Evolutionary conservation across 1,140 invertebrate genomes (phyloP).

Genomic region (Eubasilissa regina): DNA sequence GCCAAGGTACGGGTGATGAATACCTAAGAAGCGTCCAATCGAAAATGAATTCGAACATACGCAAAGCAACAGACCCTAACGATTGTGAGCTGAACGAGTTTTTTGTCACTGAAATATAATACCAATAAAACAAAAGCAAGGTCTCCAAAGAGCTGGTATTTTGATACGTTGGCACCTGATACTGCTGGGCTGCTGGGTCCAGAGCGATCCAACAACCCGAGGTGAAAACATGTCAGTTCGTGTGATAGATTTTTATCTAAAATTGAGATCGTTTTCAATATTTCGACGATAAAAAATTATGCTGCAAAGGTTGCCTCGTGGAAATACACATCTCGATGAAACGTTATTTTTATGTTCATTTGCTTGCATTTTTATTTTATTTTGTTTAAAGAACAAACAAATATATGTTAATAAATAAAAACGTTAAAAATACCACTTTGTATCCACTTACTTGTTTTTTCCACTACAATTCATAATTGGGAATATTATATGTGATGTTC

Average conservation of each 20-base stretch:
- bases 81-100: not conserved
- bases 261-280: not conserved
- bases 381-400: too few species aligned
- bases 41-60: not conserved
- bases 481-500: too few species aligned
- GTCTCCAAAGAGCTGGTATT: not conserved
- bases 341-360: too few species aligned
- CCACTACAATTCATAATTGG: too few species aligned
- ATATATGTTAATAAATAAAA: too few species aligned
- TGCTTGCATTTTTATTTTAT: too few species aligned
- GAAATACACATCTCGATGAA: too few species aligned
- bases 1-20: not conserved
- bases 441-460: too few species aligned
- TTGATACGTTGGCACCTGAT: slow-evolving; percentile 20
- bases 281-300: not conserved
- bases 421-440: too few species aligned
- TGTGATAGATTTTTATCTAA: slow-evolving; percentile 20
- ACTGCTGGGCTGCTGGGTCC: slow-evolving; percentile 1
- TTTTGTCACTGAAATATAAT: slow-evolving; percentile 30
- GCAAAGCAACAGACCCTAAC: not conserved
- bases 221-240: slow-evolving; percentile 33
- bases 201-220: not conserved
- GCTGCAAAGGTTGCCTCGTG: not conserved
- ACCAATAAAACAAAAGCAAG: not conserved
- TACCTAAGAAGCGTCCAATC: not conserved